These are phyloP conservation scores for Tychaedon coryphoeus DNA, from an alignment of 2,113 vertebrate genomes.

Conservation along the genomic window DNA sequence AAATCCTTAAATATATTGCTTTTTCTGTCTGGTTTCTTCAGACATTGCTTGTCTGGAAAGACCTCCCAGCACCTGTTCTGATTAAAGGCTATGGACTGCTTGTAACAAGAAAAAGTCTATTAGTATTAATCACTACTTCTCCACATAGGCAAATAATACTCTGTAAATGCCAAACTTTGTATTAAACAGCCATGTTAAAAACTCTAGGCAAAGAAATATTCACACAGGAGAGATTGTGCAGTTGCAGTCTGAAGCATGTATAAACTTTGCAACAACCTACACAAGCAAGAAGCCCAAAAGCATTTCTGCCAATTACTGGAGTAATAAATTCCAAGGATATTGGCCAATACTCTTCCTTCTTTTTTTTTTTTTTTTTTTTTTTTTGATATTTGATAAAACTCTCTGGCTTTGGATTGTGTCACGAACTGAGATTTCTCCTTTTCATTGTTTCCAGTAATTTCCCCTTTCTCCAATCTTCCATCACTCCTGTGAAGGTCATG, in stretches of 20 bases:
- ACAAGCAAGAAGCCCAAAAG: neutral
- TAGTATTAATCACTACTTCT: neutral
- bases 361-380: neutral
- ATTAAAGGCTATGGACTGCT: neutral
- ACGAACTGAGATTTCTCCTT: neutral
- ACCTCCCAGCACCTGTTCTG: neutral
- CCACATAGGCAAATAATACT: neutral
- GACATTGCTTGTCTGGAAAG: neutral
- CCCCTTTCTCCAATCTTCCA: neutral
- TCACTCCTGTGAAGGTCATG: neutral
- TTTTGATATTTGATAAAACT: neutral
- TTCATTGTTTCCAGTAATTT: neutral
- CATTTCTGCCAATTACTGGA: neutral
- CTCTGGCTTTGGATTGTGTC: neutral
- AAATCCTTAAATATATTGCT: neutral
- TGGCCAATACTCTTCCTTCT: neutral
- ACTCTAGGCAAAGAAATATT: neutral
- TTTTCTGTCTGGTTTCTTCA: neutral
- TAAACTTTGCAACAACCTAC: neutral
- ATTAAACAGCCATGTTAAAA: neutral
- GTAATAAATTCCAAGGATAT: neutral
- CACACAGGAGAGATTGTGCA: neutral
- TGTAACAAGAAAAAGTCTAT: neutral
- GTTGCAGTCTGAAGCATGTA: neutral
- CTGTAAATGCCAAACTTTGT: neutral